Base-by-base conservation (phyloP, 2,113 vertebrate species). In the Ammodytes marinus region DNA sequence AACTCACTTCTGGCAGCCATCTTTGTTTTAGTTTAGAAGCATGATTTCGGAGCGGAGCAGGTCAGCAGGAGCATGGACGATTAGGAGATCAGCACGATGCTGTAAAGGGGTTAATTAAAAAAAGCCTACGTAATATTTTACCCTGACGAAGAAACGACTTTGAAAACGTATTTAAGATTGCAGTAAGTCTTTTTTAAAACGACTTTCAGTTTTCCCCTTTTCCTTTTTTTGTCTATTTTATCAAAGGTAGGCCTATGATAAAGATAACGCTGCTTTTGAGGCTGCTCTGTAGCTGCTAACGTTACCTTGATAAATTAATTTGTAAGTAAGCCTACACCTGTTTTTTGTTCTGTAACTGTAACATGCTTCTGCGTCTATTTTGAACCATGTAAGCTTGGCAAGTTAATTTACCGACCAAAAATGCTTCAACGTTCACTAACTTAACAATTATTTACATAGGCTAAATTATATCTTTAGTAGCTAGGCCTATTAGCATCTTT, bases 1-100 rank as follows among this genome's bases (percentile, higher is more conserved):
- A 13, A 17, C 46, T 35, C 70, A 75, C 57, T 75, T 86, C 70
- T 55, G 76, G 67, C n/a, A 27, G 2, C 64, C 57, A 73, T 77
- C 50, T 77, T 80, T 19, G 54, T 37, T 68, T 40, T 3, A n/a
- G 11, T 19, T 17, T 2, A 7, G 4, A 46, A 39, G 6, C 10
- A 1, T 1, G 12, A 13, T 1, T 8, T 15, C 8, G 4, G 7
- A 47, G 19, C n/a, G n/a, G 3, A 8, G 8, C 0, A 3, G 2
- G 27, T 43, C 6, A 9, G 13, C 45, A 17, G 2, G 6, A 37
- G 10, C 4, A 11, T 14, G 12, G 17, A 8, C 3, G 11, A 2
- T 27, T 7, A 27, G 27, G 27, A 27, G 27, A 27, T 27, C 27
- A 27, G 27, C 27, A 27, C 27, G 27, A 27, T 27, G 27, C 27